Conservation (phyloP, 2,113 vertebrate species). For the Colius striatus region DNA sequence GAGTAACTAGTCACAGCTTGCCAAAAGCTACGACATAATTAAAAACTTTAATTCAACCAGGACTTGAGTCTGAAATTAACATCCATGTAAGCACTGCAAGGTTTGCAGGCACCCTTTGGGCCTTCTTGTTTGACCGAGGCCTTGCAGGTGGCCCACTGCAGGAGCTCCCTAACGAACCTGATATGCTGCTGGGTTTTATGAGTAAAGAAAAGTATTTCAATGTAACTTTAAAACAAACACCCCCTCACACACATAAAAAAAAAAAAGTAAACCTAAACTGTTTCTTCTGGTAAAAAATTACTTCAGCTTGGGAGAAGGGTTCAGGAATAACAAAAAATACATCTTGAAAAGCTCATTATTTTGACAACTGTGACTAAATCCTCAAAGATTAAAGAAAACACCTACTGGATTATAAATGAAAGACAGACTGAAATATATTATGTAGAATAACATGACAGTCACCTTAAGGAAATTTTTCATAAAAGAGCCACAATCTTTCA, state of each 20-base stretch:
- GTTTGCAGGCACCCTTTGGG: not conserved
- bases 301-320: not conserved
- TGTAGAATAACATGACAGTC: not conserved
- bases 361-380: conserved; percentile 52
- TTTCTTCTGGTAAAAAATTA: not conserved
- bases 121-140: not conserved
- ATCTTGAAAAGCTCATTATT: not conserved
- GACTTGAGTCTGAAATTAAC: not conserved
- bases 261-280: not conserved
- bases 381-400: conserved; percentile 47
- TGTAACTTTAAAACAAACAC: not conserved
- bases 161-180: not conserved
- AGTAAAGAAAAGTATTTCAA: not conserved
- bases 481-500: not conserved
- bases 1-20: not conserved
- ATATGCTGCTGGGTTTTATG: accelerated
- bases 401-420: conserved; percentile 48
- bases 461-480: not conserved
- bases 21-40: not conserved
- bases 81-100: not conserved
- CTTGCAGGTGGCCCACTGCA: not conserved
- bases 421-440: conserved; percentile 34
- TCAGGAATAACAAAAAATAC: not conserved
- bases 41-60: not conserved
- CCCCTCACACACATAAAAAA: too few relatives aligned